phyloP scores from a whole-genome alignment of 2,113 vertebrate species.

The Triplophysa tibetana region DNA sequence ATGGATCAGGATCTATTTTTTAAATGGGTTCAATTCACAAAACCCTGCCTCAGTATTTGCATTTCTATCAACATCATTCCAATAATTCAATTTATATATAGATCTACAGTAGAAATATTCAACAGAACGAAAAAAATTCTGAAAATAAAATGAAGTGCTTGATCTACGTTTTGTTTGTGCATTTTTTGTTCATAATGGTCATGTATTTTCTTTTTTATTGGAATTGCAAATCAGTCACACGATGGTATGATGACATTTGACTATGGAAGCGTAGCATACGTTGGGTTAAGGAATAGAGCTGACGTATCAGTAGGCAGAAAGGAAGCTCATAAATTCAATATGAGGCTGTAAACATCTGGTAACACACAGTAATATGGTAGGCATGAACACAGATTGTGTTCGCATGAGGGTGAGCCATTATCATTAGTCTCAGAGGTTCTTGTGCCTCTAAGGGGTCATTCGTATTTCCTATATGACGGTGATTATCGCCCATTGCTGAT shows the following conservation, averaged over 20 bases:
- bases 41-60: not conserved
- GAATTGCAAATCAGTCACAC: too few species aligned
- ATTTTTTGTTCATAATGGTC: not conserved
- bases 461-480: not conserved
- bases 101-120: not conserved
- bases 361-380: not conserved
- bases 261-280: too few species aligned
- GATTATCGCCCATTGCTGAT: constrained; percentile 10
- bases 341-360: not conserved
- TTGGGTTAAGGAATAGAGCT: not conserved
- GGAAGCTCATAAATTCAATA: not conserved
- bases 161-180: not conserved
- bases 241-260: too few species aligned
- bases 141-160: not conserved
- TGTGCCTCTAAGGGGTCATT: constrained; percentile 15
- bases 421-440: not conserved
- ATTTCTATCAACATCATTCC: not conserved
- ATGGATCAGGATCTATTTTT: constrained; percentile 1
- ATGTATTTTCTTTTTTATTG: too few species aligned
- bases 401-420: not conserved
- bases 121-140: not conserved
- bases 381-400: not conserved
- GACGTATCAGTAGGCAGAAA: not conserved
- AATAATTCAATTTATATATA: not conserved
- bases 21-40: not conserved